Conservation (phyloP, 2,797 vertebrate species). For the Sebastes matsubarae region DNA sequence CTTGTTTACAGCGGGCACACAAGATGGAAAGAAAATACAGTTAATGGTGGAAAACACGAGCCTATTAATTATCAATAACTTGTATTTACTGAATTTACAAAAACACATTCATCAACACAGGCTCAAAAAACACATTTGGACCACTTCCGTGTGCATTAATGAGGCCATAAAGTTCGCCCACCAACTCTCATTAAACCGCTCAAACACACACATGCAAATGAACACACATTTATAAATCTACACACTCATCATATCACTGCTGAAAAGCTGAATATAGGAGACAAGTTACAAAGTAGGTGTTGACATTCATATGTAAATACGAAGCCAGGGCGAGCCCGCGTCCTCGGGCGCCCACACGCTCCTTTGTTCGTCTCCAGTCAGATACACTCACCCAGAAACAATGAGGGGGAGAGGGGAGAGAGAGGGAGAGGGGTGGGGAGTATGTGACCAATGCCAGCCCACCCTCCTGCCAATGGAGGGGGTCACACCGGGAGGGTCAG, state of each 20-base stretch:
- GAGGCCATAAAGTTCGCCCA: neutral
- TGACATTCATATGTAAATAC: slow-evolving; percentile 72
- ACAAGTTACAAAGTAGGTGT: slow-evolving; percentile 53
- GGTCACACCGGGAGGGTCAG: slow-evolving; percentile 44
- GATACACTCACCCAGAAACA: slow-evolving; percentile 90
- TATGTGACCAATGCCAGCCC: slow-evolving; percentile 79
- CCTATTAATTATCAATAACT: neutral
- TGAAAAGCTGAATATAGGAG: slow-evolving; percentile 13
- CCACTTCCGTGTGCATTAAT: neutral
- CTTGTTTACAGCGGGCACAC: neutral
- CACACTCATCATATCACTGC: slow-evolving; percentile 42
- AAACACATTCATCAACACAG: neutral
- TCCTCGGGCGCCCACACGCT: slow-evolving; percentile 71
- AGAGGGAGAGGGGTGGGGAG: neutral
- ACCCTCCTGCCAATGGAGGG: slow-evolving; percentile 65
- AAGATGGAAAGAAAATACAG: neutral
- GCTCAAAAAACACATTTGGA: neutral
- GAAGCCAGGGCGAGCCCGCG: slow-evolving; percentile 64
- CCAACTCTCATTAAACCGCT: slow-evolving; percentile 48
- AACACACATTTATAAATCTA: slow-evolving; percentile 39
- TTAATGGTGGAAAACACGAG: neutral
- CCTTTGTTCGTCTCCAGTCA: slow-evolving; percentile 88
- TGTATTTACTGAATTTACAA: neutral
- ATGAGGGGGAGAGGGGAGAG: slow-evolving; percentile 18
- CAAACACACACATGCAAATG: neutral